Conservation (phyloP, 2,113 vertebrate genomes). For the Pterophyllum scalare region DNA sequence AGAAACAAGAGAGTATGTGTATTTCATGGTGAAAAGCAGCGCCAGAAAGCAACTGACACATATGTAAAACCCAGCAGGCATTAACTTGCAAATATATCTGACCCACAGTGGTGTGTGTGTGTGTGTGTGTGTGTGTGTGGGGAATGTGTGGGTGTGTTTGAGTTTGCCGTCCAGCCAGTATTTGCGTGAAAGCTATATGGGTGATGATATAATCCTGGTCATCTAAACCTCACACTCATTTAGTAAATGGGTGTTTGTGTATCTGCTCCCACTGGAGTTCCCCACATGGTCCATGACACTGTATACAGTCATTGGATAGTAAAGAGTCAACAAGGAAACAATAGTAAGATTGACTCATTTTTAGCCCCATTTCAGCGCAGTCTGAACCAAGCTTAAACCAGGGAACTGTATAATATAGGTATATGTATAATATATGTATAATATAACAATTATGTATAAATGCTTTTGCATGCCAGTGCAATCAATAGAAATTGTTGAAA, state of each 20-base stretch:
- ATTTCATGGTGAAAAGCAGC: not conserved
- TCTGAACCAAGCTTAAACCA: not conserved
- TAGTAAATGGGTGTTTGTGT: not conserved
- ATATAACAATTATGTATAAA: no score
- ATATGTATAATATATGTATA: no score
- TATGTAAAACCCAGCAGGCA: constrained; percentile 45
- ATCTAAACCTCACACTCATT: constrained; percentile 19
- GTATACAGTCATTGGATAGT: not conserved
- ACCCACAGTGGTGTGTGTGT: not conserved
- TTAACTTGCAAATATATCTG: constrained; percentile 45
- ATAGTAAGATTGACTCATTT: not conserved
- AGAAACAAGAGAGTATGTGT: not conserved
- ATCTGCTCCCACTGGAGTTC: not conserved
- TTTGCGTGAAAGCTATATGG: not conserved
- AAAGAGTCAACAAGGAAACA: not conserved
- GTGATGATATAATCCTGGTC: not conserved
- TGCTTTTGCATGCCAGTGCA: no score
- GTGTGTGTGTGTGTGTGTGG: not conserved
- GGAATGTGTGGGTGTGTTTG: not conserved
- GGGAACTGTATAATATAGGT: not conserved
- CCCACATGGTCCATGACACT: not conserved
- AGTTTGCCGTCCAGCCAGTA: not conserved
- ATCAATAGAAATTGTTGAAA: no score
- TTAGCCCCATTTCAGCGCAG: not conserved
- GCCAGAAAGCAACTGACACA: constrained; percentile 20